phyloP scores from a whole-genome alignment of 2,888 invertebrate genomes.

The Willowsia nigromaculata region DNA sequence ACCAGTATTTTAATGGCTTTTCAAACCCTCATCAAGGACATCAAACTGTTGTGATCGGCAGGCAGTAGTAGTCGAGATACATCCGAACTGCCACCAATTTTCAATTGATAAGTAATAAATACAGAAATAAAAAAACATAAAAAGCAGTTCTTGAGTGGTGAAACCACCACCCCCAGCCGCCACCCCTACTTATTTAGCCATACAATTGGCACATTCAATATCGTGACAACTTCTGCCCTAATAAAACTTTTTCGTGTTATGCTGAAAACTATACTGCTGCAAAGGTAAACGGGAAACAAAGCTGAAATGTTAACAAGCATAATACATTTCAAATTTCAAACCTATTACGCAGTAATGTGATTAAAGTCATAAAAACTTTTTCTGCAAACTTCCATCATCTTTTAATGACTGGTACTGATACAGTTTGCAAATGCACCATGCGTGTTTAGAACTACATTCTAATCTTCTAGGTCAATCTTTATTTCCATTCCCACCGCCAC shows the following conservation, averaged over 20 bases:
- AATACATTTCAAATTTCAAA: too few species aligned
- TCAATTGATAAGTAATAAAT: slow-evolving; percentile 39
- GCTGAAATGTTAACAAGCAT: background rate
- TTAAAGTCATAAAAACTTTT: background rate
- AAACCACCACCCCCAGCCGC: slow-evolving; percentile 35
- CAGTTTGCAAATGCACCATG: background rate
- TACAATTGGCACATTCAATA: background rate
- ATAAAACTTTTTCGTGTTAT: too few species aligned
- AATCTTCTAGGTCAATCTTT: slow-evolving; percentile 66
- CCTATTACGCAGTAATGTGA: too few species aligned
- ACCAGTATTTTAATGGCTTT: slow-evolving; percentile 60
- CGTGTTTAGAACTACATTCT: background rate
- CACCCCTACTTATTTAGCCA: slow-evolving; percentile 19
- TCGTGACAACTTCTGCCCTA: slow-evolving; percentile 19
- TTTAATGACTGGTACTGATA: background rate
- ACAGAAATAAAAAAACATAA: slow-evolving; percentile 13
- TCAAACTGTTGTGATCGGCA: slow-evolving; percentile 31
- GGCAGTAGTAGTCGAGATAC: slow-evolving; percentile 12
- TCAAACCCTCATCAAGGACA: slow-evolving; percentile 53
- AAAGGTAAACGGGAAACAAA: background rate
- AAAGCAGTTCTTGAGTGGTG: slow-evolving; percentile 18
- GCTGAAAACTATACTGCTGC: background rate
- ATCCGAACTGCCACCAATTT: slow-evolving; percentile 53
- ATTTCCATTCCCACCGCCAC: slow-evolving; percentile 38
- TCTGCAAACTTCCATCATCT: background rate